These are phyloP conservation scores for Sitophilus oryzae DNA, from an alignment of 1,140 invertebrate genomes.

Conservation along the genomic window DNA sequence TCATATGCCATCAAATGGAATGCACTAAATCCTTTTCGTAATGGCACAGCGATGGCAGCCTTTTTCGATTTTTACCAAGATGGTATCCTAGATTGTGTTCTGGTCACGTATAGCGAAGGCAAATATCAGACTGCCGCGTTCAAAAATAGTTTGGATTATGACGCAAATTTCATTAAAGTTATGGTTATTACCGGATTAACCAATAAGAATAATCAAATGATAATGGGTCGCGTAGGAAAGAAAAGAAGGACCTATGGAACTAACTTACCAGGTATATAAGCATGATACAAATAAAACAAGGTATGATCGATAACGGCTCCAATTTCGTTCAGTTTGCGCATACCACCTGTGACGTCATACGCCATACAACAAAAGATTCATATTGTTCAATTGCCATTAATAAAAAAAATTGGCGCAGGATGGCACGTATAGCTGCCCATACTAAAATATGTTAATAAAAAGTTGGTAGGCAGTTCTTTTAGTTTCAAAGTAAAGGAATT, in stretches of 20 bases:
- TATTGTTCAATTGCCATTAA: no score
- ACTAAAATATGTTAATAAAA: no score
- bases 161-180: conserved; percentile 93
- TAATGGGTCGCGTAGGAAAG: conserved; percentile 63
- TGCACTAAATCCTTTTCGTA: conserved; percentile 59
- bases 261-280: conserved; percentile 50
- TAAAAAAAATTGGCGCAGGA: no score
- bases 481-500: no score
- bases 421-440: no score
- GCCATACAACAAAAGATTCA: no score
- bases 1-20: conserved; percentile 74
- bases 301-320: not conserved
- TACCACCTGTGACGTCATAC: no score
- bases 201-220: conserved; percentile 63
- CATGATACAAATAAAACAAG: no score
- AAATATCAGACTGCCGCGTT: conserved; percentile 64
- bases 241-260: conserved; percentile 70
- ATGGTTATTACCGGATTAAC: conserved; percentile 81
- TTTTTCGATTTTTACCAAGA: conserved; percentile 93
- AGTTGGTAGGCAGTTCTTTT: no score
- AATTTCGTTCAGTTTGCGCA: no score
- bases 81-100: conserved; percentile 71
- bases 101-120: conserved; percentile 57
- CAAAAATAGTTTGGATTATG: conserved; percentile 84
- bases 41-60: conserved; percentile 71